Evolutionary conservation across 2,888 invertebrate genomes (phyloP), one percentile per base, ranked within the genome.

Genomic region (Pristionchus maxplancki): DNA sequence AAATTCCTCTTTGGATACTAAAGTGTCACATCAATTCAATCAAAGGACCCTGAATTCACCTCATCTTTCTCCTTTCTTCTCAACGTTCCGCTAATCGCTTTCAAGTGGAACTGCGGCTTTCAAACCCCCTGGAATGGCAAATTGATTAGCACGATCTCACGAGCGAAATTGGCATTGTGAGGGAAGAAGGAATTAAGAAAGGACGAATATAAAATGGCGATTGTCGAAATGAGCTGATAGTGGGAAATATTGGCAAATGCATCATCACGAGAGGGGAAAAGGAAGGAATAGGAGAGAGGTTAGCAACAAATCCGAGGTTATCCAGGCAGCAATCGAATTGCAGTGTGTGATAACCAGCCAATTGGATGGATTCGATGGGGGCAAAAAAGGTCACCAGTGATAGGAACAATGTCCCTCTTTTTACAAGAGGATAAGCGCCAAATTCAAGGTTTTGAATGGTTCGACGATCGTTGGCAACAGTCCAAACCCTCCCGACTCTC

Each of bases 271-370:
- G 44, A 78, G 44, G 40, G n/a, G 17, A 78, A n/a, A 78, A 44
- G 28, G 6, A 13, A 44, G 20, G 40, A 44, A 78, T 78, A n/a
- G 44, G n/a, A 5, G n/a, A 15, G n/a, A 40, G 78, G 44, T 40
- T 44, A 78, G 78, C 78, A 71, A 71, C 71, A 71, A 71, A 71
- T 40, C 71, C 71, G 71, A 71, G 71, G 71, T 71, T 71, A 34
- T 15, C 34, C 2, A 37, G 64, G 34, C 1, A 71, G 78, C 78
- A 34, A 78, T 34, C 71, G 44, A 78, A 78, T 48, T 40, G 17
- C 44, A 31, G 6, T 48, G 78, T 74, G 74, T 78, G 78, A 78
- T 78, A 78, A 78, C 20, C 78, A 78, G 44, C 44, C 78, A 78
- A 78, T 78, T 78, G 78, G 24, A 74, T 34, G 1, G 28, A 28